A percentile compares a stretch with the other conserved stretches of the same genome.
Evolutionary conservation across 2,113 vertebrate genomes (phyloP).

Genomic region (Lynx canadensis): DNA sequence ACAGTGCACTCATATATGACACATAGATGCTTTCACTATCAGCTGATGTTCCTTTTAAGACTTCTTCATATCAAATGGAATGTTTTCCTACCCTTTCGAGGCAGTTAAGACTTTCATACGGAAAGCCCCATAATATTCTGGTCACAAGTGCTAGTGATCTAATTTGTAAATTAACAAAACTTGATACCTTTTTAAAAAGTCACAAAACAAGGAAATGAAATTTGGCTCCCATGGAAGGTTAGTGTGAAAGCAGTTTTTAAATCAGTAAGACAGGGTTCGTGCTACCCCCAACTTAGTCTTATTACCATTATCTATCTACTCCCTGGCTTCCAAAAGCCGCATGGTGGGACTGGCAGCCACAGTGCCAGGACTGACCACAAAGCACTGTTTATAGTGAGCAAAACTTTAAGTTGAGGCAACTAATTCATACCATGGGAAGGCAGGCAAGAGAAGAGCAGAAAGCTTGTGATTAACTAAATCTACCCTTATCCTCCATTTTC

Average conservation of each 20-base stretch:
- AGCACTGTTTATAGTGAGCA: neutral
- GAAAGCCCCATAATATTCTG: neutral
- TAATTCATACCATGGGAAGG: neutral
- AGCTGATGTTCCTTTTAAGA: neutral
- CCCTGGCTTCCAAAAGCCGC: neutral
- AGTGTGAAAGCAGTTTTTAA: neutral
- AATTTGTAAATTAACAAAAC: slow-evolving; percentile 40
- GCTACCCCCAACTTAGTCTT: neutral
- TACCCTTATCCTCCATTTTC: neutral
- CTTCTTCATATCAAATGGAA: neutral
- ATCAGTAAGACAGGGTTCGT: neutral
- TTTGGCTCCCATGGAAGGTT: neutral
- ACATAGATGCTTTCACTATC: neutral
- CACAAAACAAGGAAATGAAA: neutral
- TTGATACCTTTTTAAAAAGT: neutral
- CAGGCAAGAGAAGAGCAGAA: neutral
- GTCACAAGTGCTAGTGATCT: neutral
- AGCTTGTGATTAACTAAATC: neutral
- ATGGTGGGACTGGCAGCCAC: neutral
- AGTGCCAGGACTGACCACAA: neutral
- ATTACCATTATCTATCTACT: neutral
- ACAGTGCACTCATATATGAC: neutral
- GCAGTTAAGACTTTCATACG: neutral
- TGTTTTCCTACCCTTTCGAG: neutral
- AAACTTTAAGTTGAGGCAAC: neutral